Evolutionary conservation across 2,113 vertebrate species (phyloP).

Genomic region (Machaerirhynchus nigripectus): DNA sequence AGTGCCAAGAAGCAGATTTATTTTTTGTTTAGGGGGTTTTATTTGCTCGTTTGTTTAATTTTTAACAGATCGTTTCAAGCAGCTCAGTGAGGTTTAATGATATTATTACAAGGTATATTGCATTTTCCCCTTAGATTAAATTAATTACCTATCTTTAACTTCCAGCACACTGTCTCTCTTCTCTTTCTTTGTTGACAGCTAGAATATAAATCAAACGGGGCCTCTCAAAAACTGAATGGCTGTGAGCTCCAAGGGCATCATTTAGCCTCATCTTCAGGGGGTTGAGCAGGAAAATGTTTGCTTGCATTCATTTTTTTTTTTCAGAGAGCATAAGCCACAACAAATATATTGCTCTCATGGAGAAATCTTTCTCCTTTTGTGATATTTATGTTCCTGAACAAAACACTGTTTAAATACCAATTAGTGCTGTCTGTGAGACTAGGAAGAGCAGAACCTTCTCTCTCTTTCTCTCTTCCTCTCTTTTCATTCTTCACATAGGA

Average conservation of each 20-base stretch:
- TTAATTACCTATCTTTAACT: slow-evolving; percentile 29
- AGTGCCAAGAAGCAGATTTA: not conserved
- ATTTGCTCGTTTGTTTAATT: not conserved
- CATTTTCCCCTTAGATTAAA: not conserved
- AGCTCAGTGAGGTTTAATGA: not conserved
- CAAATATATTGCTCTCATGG: not conserved
- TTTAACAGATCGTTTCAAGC: not conserved
- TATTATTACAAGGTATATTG: slow-evolving; percentile 1
- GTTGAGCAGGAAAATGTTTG: not conserved
- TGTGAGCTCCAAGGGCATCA: not conserved
- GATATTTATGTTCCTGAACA: slow-evolving; percentile 2
- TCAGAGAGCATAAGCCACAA: not conserved
- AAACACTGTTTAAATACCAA: not conserved
- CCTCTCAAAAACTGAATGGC: not conserved
- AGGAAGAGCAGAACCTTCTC: not conserved
- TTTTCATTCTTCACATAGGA: not conserved
- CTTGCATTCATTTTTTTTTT: not conserved
- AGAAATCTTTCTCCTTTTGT: not conserved
- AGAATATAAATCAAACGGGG: slow-evolving; percentile 9
- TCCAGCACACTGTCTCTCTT: not conserved
- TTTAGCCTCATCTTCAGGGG: slow-evolving; percentile 1
- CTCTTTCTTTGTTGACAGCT: not conserved
- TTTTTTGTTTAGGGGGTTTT: not conserved
- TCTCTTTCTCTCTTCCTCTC: not conserved
- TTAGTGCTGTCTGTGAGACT: not conserved